phyloP scores from a whole-genome alignment of 1,140 invertebrate species.

The Penaeus vannamei region DNA sequence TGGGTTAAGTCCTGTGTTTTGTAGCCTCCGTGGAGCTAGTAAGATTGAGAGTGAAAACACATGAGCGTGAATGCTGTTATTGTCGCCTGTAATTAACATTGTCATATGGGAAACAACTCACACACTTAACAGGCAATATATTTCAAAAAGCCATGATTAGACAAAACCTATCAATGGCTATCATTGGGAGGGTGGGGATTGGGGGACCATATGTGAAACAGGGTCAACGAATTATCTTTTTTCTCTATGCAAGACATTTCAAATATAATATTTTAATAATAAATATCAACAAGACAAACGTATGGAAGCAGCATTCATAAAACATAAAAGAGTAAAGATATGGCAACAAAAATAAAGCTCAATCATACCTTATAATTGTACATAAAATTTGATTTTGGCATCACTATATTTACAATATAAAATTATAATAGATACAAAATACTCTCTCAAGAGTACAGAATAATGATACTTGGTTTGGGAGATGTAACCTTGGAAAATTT shows the following conservation, averaged over 20 bases:
- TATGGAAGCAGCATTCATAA: slow-evolving; percentile 45
- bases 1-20: no score
- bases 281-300: neutral
- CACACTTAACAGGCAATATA: no score
- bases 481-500: no score
- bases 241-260: neutral
- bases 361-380: slow-evolving; percentile 59
- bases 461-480: neutral
- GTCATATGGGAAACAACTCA: no score
- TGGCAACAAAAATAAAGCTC: slow-evolving; percentile 64
- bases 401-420: slow-evolving; percentile 50
- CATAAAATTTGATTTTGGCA: slow-evolving; percentile 65
- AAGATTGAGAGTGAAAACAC: no score
- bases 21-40: no score
- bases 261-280: neutral
- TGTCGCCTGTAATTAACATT: no score
- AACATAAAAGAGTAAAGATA: slow-evolving; percentile 51
- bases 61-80: no score
- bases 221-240: neutral
- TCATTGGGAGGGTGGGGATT: no score
- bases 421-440: slow-evolving; percentile 13
- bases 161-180: no score
- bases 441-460: slow-evolving; percentile 25
- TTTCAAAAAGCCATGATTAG: no score
- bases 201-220: neutral